Evolutionary conservation across 1,140 invertebrate genomes (phyloP), one percentile per base, ranked within the genome.

Genomic region (Nixonia krombeini): DNA sequence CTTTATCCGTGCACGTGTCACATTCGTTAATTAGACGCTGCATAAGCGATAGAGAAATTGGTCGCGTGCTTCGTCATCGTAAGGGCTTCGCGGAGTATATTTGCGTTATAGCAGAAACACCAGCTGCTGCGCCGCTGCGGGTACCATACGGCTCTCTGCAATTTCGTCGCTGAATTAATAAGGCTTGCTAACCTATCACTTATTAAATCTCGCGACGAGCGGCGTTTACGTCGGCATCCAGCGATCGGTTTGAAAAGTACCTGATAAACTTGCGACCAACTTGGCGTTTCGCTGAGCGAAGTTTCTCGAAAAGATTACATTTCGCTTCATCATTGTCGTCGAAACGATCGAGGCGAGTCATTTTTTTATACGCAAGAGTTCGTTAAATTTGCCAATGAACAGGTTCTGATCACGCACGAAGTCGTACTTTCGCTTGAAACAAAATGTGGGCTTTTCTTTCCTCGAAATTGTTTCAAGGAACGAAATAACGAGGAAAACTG

Each of bases 151-250:
- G 42, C 46, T 38, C 44, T 15, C 5, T 15, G 12, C 44, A 28
- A 41, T 51, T 45, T 47, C 17, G 25, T 16, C 4, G 35, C 18
- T 15, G 33, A 47, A 35, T 41, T 51, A 35, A 53, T 62, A 40
- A 40, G 15, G 38, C 29, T 31, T 29, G 25, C 15, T 10, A 46
- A 46, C 41, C 25, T 56, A 63, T 63, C 59, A 38, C 45, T 63
- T 44, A 63, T 63, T 56, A 40, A 63, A 63, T 63, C 51, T 55
- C 18, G 10, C 16, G n/a, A 4, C 10, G 31, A 10, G 31, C 10
- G 2, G 31, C 13, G 13, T 33, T 33, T 12, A 33, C 13, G n/a
- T n/a, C n/a, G 13, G 31, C 2, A 33, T 17, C 37, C 37, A 2
- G 18, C 9, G 37, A 40, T 16, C 37, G 37, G 9, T 17, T 40